phyloP scores from a whole-genome alignment of 2,888 invertebrate genomes.

The Cistogaster globosa region DNA sequence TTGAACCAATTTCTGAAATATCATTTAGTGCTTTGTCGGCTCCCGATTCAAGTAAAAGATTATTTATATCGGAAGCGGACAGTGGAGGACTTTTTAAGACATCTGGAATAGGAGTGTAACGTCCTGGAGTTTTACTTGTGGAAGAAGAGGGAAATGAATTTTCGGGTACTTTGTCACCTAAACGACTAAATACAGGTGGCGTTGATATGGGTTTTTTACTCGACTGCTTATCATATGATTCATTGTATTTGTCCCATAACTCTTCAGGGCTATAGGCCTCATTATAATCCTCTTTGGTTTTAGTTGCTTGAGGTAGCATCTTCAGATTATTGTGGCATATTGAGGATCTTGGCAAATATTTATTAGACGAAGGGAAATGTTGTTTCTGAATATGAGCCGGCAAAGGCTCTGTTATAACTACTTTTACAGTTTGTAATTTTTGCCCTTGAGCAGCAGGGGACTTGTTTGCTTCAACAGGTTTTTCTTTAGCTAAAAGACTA shows the following conservation, averaged over 20 bases:
- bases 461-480: background rate
- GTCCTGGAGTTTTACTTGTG: conserved; percentile 39
- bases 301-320: conserved; percentile 22
- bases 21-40: conserved; percentile 55
- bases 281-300: conserved; percentile 17
- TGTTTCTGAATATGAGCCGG: conserved; percentile 34
- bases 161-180: conserved; percentile 72
- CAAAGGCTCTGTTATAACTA: conserved; percentile 63
- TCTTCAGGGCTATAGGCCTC: conserved; percentile 71
- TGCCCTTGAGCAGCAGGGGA: background rate
- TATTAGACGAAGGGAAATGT: conserved; percentile 36
- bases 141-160: background rate
- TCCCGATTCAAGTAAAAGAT: conserved; percentile 75
- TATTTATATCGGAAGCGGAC: conserved; percentile 76
- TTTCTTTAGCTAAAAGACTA: conserved; percentile 3
- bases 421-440: conserved; percentile 61
- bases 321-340: conserved; percentile 52
- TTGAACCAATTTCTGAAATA: conserved; percentile 52
- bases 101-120: conserved; percentile 73
- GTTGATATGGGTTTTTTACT: background rate
- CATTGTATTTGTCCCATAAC: conserved; percentile 61
- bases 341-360: conserved; percentile 12
- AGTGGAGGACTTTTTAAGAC: conserved; percentile 79
- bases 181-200: conserved; percentile 70
- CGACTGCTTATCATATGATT: conserved; percentile 7